Evolutionary conservation across 2,113 vertebrate species (phyloP).

Genomic region (Cavia aperea): DNA sequence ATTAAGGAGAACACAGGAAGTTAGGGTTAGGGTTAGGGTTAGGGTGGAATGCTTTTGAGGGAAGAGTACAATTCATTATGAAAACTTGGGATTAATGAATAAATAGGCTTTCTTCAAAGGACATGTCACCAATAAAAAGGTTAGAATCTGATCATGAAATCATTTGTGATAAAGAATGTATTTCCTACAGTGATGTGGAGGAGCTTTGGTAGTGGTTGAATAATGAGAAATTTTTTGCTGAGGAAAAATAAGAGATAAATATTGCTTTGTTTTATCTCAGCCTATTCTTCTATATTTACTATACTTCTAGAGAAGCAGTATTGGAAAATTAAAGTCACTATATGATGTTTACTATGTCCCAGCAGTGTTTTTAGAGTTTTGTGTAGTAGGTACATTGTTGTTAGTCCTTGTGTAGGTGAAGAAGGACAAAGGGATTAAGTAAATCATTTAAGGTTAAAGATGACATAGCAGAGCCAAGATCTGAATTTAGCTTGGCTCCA

Average conservation of each 20-base stretch:
- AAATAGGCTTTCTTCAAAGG: slow-evolving; percentile 25
- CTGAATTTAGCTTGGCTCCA: not conserved
- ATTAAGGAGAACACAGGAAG: too few relatives aligned
- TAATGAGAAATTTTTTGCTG: not conserved
- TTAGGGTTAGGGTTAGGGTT: too few relatives aligned
- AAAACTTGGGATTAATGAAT: slow-evolving; percentile 19
- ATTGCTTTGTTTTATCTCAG: slow-evolving; percentile 22
- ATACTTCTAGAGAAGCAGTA: not conserved
- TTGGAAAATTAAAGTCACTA: not conserved
- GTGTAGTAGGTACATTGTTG: not conserved
- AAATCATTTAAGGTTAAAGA: not conserved
- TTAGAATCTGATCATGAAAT: not conserved
- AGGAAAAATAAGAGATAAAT: not conserved
- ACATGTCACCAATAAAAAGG: not conserved
- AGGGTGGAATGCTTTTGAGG: not conserved
- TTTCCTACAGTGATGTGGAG: not conserved
- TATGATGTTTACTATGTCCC: not conserved
- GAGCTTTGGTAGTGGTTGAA: not conserved
- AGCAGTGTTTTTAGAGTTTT: not conserved
- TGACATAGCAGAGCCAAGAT: not conserved
- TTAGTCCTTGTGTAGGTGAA: slow-evolving; percentile 8
- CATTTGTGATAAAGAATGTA: not conserved
- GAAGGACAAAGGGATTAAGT: slow-evolving; percentile 19
- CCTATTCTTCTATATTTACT: not conserved
- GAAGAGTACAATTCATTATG: not conserved